Evolutionary conservation across 2,888 invertebrate species (phyloP).

Genomic region (Melinaea marsaeus): DNA sequence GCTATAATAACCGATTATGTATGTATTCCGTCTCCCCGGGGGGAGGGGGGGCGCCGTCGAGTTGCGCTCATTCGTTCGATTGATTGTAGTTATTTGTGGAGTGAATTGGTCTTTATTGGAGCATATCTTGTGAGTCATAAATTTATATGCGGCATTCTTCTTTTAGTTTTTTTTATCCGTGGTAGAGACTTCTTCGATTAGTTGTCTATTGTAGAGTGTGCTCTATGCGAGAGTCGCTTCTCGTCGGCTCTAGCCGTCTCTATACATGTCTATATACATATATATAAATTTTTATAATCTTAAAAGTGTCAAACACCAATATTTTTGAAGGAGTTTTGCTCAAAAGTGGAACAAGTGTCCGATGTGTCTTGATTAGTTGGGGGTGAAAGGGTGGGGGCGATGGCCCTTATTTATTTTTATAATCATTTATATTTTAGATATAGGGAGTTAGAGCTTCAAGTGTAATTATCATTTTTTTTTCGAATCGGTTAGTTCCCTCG

Average conservation of each 20-base stretch:
- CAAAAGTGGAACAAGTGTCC: conserved; percentile 37
- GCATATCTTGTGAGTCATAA: conserved; percentile 47
- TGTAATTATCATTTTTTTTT: conserved; percentile 50
- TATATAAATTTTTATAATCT: conserved; percentile 8
- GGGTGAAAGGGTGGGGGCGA: conserved; percentile 54
- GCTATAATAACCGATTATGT: conserved; percentile 66
- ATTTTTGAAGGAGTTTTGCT: conserved; percentile 47
- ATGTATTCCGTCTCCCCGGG: conserved; percentile 37
- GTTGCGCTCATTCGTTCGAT: conserved; percentile 52
- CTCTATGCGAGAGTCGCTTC: neutral
- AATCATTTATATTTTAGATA: conserved; percentile 73
- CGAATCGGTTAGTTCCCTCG: conserved; percentile 34
- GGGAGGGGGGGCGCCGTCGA: conserved; percentile 16
- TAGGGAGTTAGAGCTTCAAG: conserved; percentile 59
- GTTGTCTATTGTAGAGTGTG: conserved; percentile 40
- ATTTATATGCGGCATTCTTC: conserved; percentile 43
- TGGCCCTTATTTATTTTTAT: conserved; percentile 75
- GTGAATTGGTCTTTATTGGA: conserved; percentile 58
- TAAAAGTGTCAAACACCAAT: conserved; percentile 39
- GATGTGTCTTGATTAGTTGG: conserved; percentile 35
- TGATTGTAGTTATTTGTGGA: conserved; percentile 52
- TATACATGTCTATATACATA: conserved; percentile 17
- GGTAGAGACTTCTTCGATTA: conserved; percentile 47
- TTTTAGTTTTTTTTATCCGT: conserved; percentile 42
- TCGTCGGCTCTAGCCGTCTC: conserved; percentile 16